Evolutionary conservation across 2,797 vertebrate species (phyloP), one percentile per base, ranked within the genome.

Genomic region (Craterocephalus amniculus): DNA sequence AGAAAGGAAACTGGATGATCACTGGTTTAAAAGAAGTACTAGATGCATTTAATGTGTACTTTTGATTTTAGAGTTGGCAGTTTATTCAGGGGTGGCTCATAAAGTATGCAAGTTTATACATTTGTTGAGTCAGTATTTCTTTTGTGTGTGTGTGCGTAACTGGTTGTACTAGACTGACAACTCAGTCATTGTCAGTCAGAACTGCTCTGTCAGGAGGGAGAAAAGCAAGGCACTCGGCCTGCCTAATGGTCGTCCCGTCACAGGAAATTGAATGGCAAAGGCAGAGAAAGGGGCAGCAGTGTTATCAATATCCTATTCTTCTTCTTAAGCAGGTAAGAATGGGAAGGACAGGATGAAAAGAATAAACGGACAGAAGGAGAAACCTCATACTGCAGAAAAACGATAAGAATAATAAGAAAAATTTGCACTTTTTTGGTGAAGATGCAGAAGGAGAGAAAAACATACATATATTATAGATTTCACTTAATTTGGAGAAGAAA

Each of bases 391-490:
- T 40, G 58, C 58, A 60, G 49, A 59, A 31, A 70, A 34, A 64
- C 18, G 31, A 63, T 36, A 67, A 63, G 12, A 45, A 22, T 32
- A 9, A 43, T 20, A 43, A 5, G 40, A 2, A 43, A 43, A 43
- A 43, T 43, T 18, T 18, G 40, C 38, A 40, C 40, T 14, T 20
- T 18, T 43, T 18, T 20, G 6, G 40, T 18, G 16, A 43, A 18
- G 16, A 43, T 18, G 4, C 40, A 65, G 57, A 70, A 69, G 40
- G 38, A 58, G 57, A 57, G 60, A 45, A 63, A 49, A 5, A 58
- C 26, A 36, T 60, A 36, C 27, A 38, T 34, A 29, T 80, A 66
- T 76, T 58, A 72, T 40, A 64, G 27, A 83, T 59, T 40, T 64
- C 4, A 72, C 62, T 73, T 67, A 11, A 31, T 63, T 52, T 56